phyloP scores from a whole-genome alignment of 1,140 invertebrate species.

The Whitmania pigra region DNA sequence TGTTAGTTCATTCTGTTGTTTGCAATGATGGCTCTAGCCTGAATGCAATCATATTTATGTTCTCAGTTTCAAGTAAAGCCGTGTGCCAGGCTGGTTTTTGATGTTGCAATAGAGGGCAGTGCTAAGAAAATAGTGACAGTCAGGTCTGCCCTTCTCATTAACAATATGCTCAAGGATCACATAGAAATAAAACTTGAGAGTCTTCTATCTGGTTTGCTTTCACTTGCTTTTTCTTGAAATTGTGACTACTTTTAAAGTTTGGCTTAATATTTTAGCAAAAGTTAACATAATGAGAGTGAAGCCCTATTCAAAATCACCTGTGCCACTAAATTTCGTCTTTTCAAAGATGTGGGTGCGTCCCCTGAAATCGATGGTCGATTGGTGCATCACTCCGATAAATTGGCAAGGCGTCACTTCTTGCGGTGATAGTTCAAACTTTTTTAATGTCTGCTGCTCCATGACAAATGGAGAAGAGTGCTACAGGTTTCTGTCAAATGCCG shows the following conservation, averaged over 20 bases:
- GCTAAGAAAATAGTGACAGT: slow-evolving; percentile 90
- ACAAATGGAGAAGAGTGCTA: slow-evolving; percentile 30
- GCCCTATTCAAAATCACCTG: slow-evolving; percentile 42
- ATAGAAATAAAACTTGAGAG: slow-evolving; percentile 34
- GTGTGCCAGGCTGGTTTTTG: slow-evolving; percentile 42
- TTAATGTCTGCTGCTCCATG: slow-evolving; percentile 40
- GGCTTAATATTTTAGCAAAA: slow-evolving; percentile 29
- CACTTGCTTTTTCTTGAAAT: background rate
- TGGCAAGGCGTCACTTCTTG: slow-evolving; percentile 54
- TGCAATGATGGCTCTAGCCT: background rate
- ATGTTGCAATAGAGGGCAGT: slow-evolving; percentile 76
- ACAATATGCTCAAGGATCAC: slow-evolving; percentile 49
- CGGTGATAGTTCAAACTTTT: slow-evolving; percentile 48
- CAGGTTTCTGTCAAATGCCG: too few species aligned
- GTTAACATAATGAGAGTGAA: slow-evolving; percentile 31
- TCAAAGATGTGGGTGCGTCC: slow-evolving; percentile 52
- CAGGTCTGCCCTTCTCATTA: slow-evolving; percentile 68
- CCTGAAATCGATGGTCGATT: slow-evolving; percentile 47
- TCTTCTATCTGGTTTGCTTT: background rate
- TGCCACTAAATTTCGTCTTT: slow-evolving; percentile 53
- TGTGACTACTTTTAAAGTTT: background rate
- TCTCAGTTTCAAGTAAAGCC: slow-evolving; percentile 25
- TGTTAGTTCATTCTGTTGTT: slow-evolving; percentile 24
- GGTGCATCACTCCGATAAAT: slow-evolving; percentile 50
- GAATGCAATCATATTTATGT: background rate